Evolutionary conservation across 1,140 invertebrate genomes (phyloP).

Genomic region (Tetramorium simillimum): DNA sequence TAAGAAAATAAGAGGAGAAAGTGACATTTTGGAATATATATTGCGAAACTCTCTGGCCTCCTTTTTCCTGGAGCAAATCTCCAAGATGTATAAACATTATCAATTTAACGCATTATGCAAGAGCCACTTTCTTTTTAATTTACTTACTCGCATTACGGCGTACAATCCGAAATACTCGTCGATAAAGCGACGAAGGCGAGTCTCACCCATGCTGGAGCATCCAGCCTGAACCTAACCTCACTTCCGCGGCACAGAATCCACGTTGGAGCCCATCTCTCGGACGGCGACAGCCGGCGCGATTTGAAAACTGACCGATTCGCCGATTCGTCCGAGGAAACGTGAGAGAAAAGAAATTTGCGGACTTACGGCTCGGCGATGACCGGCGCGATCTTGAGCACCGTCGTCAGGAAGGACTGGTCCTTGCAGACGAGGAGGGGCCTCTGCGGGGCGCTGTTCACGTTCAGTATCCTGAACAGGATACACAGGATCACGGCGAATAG

Average conservation of each 20-base stretch:
- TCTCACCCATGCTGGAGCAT: neutral
- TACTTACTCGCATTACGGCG: neutral
- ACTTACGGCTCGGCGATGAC: slow-evolving; percentile 93
- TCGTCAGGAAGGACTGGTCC: slow-evolving; percentile 91
- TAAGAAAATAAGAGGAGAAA: too few species aligned
- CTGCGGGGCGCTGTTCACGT: slow-evolving; percentile 92
- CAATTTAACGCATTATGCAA: too few species aligned
- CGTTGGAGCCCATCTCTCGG: neutral
- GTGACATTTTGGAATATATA: too few species aligned
- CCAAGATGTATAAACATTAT: too few species aligned
- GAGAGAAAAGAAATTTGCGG: slow-evolving; percentile 7
- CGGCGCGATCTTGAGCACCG: slow-evolving; percentile 91
- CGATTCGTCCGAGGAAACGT: neutral
- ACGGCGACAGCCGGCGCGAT: neutral
- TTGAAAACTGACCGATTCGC: neutral
- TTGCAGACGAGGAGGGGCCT: slow-evolving; percentile 91
- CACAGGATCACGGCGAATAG: slow-evolving; percentile 92
- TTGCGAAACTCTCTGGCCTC: too few species aligned
- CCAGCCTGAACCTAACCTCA: slow-evolving; percentile 57
- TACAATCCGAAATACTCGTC: neutral
- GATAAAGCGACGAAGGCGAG: neutral
- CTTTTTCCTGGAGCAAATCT: too few species aligned
- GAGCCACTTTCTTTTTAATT: neutral
- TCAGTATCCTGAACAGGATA: slow-evolving; percentile 92
- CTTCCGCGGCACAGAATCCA: neutral